Percentiles rank a stretch among this genome's conserved stretches.
Evolutionary conservation across 2,888 invertebrate species (phyloP).

Genomic region (Tuberolachnus salignus): DNA sequence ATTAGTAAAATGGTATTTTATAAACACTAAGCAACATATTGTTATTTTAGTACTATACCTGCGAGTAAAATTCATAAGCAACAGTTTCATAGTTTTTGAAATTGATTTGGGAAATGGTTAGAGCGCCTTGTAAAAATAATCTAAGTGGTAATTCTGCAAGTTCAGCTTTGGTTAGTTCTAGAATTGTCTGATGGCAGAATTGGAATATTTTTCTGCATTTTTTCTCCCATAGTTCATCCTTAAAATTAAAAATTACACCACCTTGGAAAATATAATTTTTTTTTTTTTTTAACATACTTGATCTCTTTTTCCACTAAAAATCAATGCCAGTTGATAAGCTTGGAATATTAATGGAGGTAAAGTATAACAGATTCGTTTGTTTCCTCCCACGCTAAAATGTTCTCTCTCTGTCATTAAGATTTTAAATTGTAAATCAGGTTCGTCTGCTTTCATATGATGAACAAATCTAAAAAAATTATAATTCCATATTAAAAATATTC

Average conservation of each 20-base stretch:
- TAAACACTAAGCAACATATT: not conserved
- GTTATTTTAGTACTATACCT: conserved; percentile 64
- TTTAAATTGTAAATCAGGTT: conserved; percentile 85
- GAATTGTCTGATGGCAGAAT: conserved; percentile 95
- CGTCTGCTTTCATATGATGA: conserved; percentile 80
- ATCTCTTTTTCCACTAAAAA: conserved; percentile 77
- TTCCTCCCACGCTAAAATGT: conserved; percentile 89
- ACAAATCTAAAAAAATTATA: conserved; percentile 68
- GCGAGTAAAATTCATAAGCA: conserved; percentile 97
- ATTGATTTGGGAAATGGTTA: conserved; percentile 88
- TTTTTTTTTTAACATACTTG: conserved; percentile 66
- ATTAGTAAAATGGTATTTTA: not conserved
- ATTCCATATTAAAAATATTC: not conserved
- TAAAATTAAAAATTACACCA: conserved; percentile 38
- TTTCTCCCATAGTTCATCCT: conserved; percentile 98
- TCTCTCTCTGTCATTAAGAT: conserved; percentile 88
- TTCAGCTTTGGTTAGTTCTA: conserved; percentile 92
- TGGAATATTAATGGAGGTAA: conserved; percentile 94
- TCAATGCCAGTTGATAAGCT: conserved; percentile 85
- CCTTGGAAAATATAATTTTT: conserved; percentile 25
- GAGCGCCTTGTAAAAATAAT: conserved; percentile 92
- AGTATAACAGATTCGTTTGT: conserved; percentile 84
- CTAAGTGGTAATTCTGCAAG: conserved; percentile 90
- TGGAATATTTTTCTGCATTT: conserved; percentile 98
- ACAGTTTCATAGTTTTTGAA: conserved; percentile 96